A percentile compares a stretch with the other conserved stretches of the same genome.
Conservation (phyloP, 2,113 vertebrate genomes). For the Scatophagus argus region DNA sequence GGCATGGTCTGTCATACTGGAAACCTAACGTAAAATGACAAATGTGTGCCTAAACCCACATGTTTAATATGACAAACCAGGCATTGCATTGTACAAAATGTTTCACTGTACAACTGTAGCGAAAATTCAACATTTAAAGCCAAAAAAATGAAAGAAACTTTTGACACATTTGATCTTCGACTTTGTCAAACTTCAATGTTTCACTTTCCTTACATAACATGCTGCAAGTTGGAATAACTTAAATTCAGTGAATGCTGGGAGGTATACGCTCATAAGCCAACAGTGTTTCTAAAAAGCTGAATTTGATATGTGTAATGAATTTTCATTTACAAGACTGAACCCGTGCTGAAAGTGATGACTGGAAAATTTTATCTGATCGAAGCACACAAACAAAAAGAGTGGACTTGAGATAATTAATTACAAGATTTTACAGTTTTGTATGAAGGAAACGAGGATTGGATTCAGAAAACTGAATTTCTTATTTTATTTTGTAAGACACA, state of each 20-base stretch:
- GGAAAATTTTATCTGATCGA: no score
- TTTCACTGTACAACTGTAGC: not conserved
- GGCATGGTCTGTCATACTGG: not conserved
- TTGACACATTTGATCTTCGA: not conserved
- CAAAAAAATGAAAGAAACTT: not conserved
- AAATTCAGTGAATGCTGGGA: not conserved
- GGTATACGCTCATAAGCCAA: no score
- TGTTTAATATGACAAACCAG: not conserved
- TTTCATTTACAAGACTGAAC: no score
- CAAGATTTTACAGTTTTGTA: no score
- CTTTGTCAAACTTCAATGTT: not conserved
- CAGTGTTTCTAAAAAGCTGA: no score
- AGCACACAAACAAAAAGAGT: no score
- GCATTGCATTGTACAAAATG: not conserved
- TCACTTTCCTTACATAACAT: not conserved
- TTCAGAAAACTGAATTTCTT: no score
- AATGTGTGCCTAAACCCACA: not conserved
- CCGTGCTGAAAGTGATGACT: no score
- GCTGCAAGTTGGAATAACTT: not conserved
- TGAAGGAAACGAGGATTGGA: no score
- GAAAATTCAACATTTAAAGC: not conserved
- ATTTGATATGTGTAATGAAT: no score
- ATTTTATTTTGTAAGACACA: no score
- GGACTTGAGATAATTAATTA: no score
- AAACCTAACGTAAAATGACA: not conserved